Evolutionary conservation across 2,888 invertebrate species (phyloP).

Genomic region (Hypselothyrea guttata): DNA sequence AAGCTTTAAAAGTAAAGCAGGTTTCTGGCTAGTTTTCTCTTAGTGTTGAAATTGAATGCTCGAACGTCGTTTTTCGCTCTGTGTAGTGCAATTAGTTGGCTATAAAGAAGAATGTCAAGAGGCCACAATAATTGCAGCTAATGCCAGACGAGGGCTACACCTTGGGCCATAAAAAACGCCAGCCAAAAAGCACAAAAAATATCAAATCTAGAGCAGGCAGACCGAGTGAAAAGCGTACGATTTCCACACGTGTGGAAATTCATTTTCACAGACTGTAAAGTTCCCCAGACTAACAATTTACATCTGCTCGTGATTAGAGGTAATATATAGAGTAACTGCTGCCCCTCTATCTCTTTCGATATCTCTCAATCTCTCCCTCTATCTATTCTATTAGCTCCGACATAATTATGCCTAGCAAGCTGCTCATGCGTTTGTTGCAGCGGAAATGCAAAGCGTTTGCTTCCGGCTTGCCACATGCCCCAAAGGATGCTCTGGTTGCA

Average conservation of each 20-base stretch:
- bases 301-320: slow-evolving; percentile 40
- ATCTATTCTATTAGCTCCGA: slow-evolving; percentile 57
- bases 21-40: no score
- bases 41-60: no score
- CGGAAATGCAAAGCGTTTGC: slow-evolving; percentile 62
- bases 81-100: not conserved
- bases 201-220: slow-evolving; percentile 50
- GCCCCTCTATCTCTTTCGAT: no score
- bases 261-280: slow-evolving; percentile 45
- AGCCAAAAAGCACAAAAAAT: slow-evolving; percentile 38
- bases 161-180: slow-evolving; percentile 63
- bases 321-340: no score
- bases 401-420: slow-evolving; percentile 6
- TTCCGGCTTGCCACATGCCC: slow-evolving; percentile 45
- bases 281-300: slow-evolving; percentile 29
- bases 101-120: slow-evolving; percentile 75
- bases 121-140: slow-evolving; percentile 76
- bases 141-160: slow-evolving; percentile 65
- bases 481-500: slow-evolving; percentile 51
- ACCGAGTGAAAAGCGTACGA: slow-evolving; percentile 15
- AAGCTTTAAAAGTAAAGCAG: no score
- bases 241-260: slow-evolving; percentile 41
- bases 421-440: slow-evolving; percentile 16
- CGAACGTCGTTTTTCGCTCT: no score
- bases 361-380: not conserved